phyloP scores from a whole-genome alignment of 2,888 invertebrate species.

The Apotomis betuletana region DNA sequence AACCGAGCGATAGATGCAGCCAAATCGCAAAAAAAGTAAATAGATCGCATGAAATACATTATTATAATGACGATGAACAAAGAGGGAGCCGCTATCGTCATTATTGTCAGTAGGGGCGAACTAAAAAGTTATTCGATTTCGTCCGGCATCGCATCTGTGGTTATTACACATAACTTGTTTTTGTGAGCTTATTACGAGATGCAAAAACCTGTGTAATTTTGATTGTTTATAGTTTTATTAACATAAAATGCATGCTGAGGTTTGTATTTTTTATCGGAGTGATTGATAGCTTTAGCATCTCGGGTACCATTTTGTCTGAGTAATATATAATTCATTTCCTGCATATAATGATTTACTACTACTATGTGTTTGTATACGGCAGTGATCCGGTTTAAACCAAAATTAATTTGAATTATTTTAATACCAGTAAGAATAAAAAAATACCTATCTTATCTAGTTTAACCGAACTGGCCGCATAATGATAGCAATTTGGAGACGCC shows the following conservation, averaged over 20 bases:
- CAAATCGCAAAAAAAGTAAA: conserved; percentile 57
- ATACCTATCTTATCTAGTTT: neutral
- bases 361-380: neutral
- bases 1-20: conserved; percentile 50
- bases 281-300: conserved; percentile 40
- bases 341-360: neutral
- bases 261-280: conserved; percentile 26
- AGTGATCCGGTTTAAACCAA: neutral
- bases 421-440: conserved; percentile 1
- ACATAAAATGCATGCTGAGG: conserved; percentile 17
- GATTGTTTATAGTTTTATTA: conserved; percentile 44
- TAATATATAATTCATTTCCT: neutral
- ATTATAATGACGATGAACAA: conserved; percentile 57
- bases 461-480: conserved; percentile 26
- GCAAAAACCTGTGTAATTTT: conserved; percentile 45
- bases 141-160: conserved; percentile 39
- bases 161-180: conserved; percentile 44
- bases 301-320: conserved; percentile 13
- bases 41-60: conserved; percentile 57
- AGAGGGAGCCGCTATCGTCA: conserved; percentile 50
- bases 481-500: conserved; percentile 51
- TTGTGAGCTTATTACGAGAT: conserved; percentile 43
- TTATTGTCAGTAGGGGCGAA: conserved; percentile 47
- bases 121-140: conserved; percentile 45
- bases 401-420: neutral